Base-by-base conservation (phyloP, 2,888 invertebrate species). In the Stenchaetothrips biformis region DNA sequence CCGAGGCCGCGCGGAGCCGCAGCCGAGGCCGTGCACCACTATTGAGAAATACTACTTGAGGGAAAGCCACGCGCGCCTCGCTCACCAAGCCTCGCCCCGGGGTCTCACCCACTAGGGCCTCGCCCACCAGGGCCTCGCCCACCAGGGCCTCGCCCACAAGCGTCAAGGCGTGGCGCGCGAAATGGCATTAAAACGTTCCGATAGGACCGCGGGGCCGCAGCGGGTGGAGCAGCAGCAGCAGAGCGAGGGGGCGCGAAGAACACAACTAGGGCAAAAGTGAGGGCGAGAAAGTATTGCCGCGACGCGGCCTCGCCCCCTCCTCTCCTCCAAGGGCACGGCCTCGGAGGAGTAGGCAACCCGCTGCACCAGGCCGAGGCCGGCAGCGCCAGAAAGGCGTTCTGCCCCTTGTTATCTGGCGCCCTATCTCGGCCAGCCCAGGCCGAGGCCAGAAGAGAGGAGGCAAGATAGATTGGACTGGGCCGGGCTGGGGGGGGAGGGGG, bases 141-240 rank as follows among this genome's bases (percentile, higher is more conserved):
- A 37, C 37, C 37, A 4, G 37, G 37, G 67, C 21, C n/a, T 9
- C 21, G 25, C 21, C 9, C 16, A 13, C 3, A 9, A 25, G 8
- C 67, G 67, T 74, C 67, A 16, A 13, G 53, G 53, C 13, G 21
- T 2, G 67, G 8, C 21, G 25, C 67, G 25, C 67, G 25, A 74
- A 74, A 74, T 74, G 21, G 67, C 67, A 74, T 74, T 74, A 74
- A 74, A 74, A 25, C 25, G 67, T 21, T 21, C 67, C 11, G 67
- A 21, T 67, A 3, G 21, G 7, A 25, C 25, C 1, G 67, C 21
- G 67, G 67, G 7, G 67, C n/a, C n/a, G n/a, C n/a, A n/a, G 67
- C 21, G 67, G 67, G 21, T 6, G 21, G 67, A n/a, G 53, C 53
- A 53, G 6, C 49, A 49, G 49, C 49, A 53, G 53, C 53, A 7